phyloP scores from a whole-genome alignment of 92 coral and sea anemone genomes.

The Galaxea fascicularis region DNA sequence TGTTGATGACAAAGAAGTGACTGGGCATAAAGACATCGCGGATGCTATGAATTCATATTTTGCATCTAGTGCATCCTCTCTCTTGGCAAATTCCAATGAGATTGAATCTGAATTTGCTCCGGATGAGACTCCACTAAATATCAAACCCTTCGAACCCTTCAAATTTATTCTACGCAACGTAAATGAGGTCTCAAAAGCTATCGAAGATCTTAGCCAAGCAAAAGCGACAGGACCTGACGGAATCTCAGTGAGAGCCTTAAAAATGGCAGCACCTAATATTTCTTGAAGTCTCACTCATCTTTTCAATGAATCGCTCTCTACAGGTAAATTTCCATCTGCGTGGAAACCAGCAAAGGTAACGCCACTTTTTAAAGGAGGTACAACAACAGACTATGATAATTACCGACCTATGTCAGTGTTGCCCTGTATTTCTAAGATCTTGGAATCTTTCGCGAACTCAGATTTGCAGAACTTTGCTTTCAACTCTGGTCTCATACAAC shows the following conservation, averaged over 20 bases:
- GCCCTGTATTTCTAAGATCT: no score
- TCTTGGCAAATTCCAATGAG: neutral
- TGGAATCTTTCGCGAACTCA: no score
- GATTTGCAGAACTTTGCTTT: no score
- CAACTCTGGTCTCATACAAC: no score
- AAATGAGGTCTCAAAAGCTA: no score
- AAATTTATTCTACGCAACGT: no score
- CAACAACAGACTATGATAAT: no score
- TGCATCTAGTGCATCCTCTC: neutral
- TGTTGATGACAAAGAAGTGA: no score
- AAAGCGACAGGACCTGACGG: slow-evolving; percentile 66
- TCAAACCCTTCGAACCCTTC: neutral
- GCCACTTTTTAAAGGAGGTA: slow-evolving; percentile 53
- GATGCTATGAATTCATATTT: neutral
- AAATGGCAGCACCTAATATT: slow-evolving; percentile 58
- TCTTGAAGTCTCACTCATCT: slow-evolving; percentile 53
- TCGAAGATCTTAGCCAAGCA: neutral
- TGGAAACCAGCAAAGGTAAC: slow-evolving; percentile 57
- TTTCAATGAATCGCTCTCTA: slow-evolving; percentile 36
- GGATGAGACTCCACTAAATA: neutral
- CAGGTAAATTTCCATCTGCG: slow-evolving; percentile 45
- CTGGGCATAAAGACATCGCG: no score
- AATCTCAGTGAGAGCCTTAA: slow-evolving; percentile 62
- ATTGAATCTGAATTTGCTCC: neutral
- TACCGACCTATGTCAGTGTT: no score